Conservation (phyloP, 2,797 vertebrate genomes). For the Lemur catta region DNA sequence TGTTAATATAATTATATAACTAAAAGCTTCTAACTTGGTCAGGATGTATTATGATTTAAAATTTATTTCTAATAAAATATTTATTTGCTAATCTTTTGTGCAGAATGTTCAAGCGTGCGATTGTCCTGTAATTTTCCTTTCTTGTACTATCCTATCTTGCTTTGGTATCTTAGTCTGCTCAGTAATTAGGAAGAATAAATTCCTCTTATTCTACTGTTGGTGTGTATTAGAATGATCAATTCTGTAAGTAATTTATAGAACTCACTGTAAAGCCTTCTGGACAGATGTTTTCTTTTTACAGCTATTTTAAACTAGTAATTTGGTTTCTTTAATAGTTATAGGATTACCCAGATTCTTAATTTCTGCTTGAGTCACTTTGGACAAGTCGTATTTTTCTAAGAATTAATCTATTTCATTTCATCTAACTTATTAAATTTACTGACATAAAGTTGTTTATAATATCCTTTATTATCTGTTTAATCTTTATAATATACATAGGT, state of each 20-base stretch:
- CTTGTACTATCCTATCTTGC: neutral
- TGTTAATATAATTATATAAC: neutral
- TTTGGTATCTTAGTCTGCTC: neutral
- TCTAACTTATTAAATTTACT: neutral
- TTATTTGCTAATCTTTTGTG: neutral
- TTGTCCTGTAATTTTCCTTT: neutral
- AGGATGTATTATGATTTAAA: neutral
- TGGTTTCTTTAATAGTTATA: neutral
- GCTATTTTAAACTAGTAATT: neutral
- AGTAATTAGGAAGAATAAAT: neutral
- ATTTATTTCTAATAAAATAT: neutral
- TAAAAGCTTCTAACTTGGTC: neutral
- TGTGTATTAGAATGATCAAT: neutral
- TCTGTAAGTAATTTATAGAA: neutral
- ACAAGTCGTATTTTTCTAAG: neutral
- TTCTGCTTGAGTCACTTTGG: constrained; percentile 23
- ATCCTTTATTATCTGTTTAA: neutral
- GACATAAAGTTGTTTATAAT: neutral
- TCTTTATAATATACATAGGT: neutral
- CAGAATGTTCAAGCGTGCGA: neutral
- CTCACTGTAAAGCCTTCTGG: neutral
- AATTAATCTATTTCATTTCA: neutral
- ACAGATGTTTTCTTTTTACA: neutral
- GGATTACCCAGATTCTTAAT: neutral
- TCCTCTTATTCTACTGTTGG: neutral